Conservation (phyloP, 2,888 invertebrate species). For the Pyrocoelia pectoralis region DNA sequence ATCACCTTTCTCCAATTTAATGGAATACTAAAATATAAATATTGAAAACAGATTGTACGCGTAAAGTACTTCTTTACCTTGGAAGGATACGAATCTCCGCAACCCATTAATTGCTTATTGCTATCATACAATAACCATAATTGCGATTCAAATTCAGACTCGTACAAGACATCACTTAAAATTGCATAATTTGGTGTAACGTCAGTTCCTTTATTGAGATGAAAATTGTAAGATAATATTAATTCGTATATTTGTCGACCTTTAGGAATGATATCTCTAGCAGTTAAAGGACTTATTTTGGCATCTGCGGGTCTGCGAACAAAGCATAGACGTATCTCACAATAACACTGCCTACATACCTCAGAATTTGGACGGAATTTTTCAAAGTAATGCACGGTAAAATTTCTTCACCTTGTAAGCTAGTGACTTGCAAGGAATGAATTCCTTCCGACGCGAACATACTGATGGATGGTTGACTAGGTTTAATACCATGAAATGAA, state of each 20-base stretch:
- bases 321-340: too few species aligned
- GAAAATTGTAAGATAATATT: constrained; percentile 86
- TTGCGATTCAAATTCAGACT: constrained; percentile 95
- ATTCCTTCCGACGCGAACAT: constrained; percentile 82
- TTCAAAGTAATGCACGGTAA: constrained; percentile 79
- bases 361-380: constrained; percentile 74
- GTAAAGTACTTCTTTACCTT: too few species aligned
- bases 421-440: constrained; percentile 73
- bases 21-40: constrained; percentile 70
- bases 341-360: constrained; percentile 56
- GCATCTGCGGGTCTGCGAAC: constrained; percentile 78
- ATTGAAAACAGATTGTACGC: constrained; percentile 31
- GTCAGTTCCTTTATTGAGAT: constrained; percentile 82
- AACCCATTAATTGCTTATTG: constrained; percentile 85
- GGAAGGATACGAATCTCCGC: constrained; percentile 90
- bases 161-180: constrained; percentile 89
- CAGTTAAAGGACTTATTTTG: constrained; percentile 79
- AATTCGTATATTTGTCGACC: constrained; percentile 91
- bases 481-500: constrained; percentile 82
- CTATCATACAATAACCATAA: constrained; percentile 95
- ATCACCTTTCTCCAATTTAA: constrained; percentile 95
- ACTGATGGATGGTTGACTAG: constrained; percentile 69
- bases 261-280: constrained; percentile 86
- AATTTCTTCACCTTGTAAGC: constrained; percentile 81
- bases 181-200: constrained; percentile 80